phyloP scores from a whole-genome alignment of 2,113 vertebrate species.

The Ranitomeya imitator region DNA sequence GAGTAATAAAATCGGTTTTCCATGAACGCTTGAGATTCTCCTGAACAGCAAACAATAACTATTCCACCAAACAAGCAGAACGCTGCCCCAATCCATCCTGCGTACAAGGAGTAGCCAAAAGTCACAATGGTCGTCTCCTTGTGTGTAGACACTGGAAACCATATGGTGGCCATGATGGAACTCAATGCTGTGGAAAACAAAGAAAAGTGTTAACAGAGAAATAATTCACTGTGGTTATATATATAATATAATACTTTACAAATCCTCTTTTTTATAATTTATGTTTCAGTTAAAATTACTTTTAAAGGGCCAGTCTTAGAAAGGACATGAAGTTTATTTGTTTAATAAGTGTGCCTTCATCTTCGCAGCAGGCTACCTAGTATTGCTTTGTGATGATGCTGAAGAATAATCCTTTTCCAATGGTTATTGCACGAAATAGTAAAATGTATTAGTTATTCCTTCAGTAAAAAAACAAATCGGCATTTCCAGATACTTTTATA shows the following conservation, averaged over 20 bases:
- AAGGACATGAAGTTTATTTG: too few relatives aligned
- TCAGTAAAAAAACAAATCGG: too few relatives aligned
- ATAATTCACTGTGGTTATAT: background rate
- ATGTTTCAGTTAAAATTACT: background rate
- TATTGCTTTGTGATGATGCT: too few relatives aligned
- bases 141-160: conserved; percentile 89
- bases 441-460: too few relatives aligned
- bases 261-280: background rate
- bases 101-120: conserved; percentile 91
- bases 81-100: conserved; percentile 87
- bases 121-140: conserved; percentile 84
- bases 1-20: conserved; percentile 93
- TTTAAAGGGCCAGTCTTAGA: background rate
- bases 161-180: conserved; percentile 84
- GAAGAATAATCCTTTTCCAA: background rate
- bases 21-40: conserved; percentile 75
- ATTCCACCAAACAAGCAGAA: conserved; percentile 85
- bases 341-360: too few relatives aligned
- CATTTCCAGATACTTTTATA: too few relatives aligned
- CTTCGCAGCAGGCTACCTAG: too few relatives aligned
- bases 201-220: background rate
- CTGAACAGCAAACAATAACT: conserved; percentile 80
- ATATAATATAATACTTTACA: background rate
- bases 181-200: conserved; percentile 77
- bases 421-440: background rate